Evolutionary conservation across 2,113 vertebrate genomes (phyloP).

Genomic region (Copsychus sechellarum): DNA sequence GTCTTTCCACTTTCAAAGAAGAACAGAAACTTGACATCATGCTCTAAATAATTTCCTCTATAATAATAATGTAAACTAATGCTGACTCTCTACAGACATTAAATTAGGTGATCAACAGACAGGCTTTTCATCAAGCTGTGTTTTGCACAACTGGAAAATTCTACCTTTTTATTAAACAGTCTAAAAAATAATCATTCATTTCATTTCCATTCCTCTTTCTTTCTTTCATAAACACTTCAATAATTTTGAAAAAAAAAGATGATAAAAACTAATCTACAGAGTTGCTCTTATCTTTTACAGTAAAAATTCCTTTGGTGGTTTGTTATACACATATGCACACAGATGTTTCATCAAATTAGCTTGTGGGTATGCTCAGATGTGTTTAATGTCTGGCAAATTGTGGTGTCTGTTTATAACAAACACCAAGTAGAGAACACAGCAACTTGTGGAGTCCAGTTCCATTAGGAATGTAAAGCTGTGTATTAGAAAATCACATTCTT

Average conservation of each 20-base stretch:
- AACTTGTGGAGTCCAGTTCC: constrained; percentile 4
- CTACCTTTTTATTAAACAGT: not conserved
- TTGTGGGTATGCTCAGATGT: not conserved
- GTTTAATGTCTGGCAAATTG: constrained; percentile 11
- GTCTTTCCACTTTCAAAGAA: not conserved
- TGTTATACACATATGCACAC: not conserved
- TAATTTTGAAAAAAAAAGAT: not conserved
- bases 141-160: constrained; percentile 12
- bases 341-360: constrained; percentile 24
- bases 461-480: not conserved
- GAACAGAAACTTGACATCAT: not conserved
- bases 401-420: not conserved
- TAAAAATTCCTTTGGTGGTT: constrained; percentile 1
- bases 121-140: not conserved
- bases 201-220: not conserved
- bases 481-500: not conserved
- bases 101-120: not conserved
- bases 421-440: not conserved
- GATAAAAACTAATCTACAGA: not conserved
- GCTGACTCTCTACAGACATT: not conserved
- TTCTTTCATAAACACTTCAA: not conserved
- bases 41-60: not conserved
- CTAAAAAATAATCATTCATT: not conserved
- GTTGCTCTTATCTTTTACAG: constrained; percentile 20
- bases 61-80: not conserved